Evolutionary conservation across 1,140 invertebrate genomes (phyloP).

Genomic region (Agrilus planipennis): DNA sequence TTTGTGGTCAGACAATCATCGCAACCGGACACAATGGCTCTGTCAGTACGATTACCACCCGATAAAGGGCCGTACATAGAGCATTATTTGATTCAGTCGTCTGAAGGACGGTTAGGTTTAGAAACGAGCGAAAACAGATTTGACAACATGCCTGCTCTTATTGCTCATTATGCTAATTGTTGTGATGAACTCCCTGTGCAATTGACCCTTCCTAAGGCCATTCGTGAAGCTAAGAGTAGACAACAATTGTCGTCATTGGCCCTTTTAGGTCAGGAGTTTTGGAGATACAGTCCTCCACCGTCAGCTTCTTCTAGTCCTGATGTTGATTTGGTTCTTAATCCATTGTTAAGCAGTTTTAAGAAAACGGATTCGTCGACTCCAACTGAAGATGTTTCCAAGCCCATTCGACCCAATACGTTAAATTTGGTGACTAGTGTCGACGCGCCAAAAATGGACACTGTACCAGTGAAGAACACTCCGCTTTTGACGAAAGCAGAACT

Average conservation of each 20-base stretch:
- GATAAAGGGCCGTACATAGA: slow-evolving; percentile 84
- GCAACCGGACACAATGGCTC: slow-evolving; percentile 83
- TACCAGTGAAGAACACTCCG: slow-evolving; percentile 16
- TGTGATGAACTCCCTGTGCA: slow-evolving; percentile 90
- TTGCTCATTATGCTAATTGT: slow-evolving; percentile 86
- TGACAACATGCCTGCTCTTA: slow-evolving; percentile 77
- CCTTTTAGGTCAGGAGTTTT: slow-evolving; percentile 70
- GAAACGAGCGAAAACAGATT: slow-evolving; percentile 91
- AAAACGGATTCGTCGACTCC: slow-evolving; percentile 37
- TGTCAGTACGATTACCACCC: slow-evolving; percentile 78
- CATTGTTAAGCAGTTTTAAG: slow-evolving; percentile 54
- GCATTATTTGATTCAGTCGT: slow-evolving; percentile 88
- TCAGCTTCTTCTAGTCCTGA: slow-evolving; percentile 42
- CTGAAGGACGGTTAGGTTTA: slow-evolving; percentile 65
- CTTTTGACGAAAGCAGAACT: slow-evolving; percentile 20
- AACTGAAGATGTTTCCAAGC: slow-evolving; percentile 50
- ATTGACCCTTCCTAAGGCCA: slow-evolving; percentile 68
- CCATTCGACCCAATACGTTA: slow-evolving; percentile 68
- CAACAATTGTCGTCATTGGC: slow-evolving; percentile 84
- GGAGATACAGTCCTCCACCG: slow-evolving; percentile 55
- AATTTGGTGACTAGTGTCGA: slow-evolving; percentile 47
- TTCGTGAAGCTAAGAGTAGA: slow-evolving; percentile 74
- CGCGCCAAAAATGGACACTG: slow-evolving; percentile 12
- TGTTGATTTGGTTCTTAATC: slow-evolving; percentile 63
- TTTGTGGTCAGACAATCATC: slow-evolving; percentile 91